A percentile compares a stretch with the other conserved stretches of the same genome.
phyloP scores from a whole-genome alignment of 2,888 invertebrate genomes.

The Keiferia lycopersicella region DNA sequence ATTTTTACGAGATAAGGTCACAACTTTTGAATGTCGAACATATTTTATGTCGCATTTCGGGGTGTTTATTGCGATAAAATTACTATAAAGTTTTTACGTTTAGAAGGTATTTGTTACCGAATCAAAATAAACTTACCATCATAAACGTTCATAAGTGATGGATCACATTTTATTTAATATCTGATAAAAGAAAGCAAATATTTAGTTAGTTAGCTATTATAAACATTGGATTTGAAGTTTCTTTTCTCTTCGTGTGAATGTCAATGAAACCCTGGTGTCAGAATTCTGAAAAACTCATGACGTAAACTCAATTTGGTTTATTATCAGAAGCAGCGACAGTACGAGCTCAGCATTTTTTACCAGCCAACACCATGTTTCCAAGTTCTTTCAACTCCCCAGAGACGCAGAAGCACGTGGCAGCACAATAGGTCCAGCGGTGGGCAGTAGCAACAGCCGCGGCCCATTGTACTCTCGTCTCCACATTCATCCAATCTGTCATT shows the following conservation, averaged over 20 bases:
- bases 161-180: background rate
- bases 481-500: conserved; percentile 79
- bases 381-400: conserved; percentile 40
- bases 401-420: conserved; percentile 60
- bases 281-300: no score
- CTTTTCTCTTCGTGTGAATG: no score
- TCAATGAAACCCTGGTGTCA: no score
- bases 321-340: conserved; percentile 16
- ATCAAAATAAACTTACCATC: no score
- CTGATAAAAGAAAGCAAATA: no score
- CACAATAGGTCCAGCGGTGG: conserved; percentile 55
- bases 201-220: no score
- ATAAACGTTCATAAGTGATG: no score
- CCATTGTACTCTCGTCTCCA: conserved; percentile 60
- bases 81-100: background rate
- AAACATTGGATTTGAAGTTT: no score
- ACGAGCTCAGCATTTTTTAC: conserved; percentile 29
- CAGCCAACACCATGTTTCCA: conserved; percentile 19
- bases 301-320: background rate
- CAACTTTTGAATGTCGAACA: conserved; percentile 75
- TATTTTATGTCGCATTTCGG: conserved; percentile 63
- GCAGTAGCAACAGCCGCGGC: conserved; percentile 70
- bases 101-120: background rate
- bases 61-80: conserved; percentile 22
- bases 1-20: conserved; percentile 79